phyloP scores from a whole-genome alignment of 2,797 vertebrate species.

The Echeneis naucrates region DNA sequence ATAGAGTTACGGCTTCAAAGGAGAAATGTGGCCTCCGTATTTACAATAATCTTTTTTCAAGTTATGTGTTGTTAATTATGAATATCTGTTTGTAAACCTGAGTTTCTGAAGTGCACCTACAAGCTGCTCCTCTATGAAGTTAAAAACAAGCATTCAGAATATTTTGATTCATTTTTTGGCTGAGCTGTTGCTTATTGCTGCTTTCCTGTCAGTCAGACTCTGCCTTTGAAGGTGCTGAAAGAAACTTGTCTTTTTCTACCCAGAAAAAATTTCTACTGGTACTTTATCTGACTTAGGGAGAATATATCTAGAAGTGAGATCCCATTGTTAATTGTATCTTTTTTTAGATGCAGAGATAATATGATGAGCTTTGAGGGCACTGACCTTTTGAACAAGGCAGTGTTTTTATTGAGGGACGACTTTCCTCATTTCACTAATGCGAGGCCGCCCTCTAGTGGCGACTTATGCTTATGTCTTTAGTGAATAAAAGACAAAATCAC shows the following conservation, averaged over 20 bases:
- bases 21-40: not conserved
- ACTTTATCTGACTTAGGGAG: not conserved
- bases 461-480: not conserved
- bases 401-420: not conserved
- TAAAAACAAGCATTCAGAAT: slow-evolving; percentile 19
- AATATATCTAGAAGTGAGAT: not conserved
- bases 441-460: slow-evolving; percentile 61
- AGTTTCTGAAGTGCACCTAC: not conserved
- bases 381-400: not conserved
- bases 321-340: not conserved
- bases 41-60: not conserved
- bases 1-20: not conserved
- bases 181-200: slow-evolving; percentile 21
- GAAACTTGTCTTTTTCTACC: slow-evolving; percentile 13
- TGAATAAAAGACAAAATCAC: not conserved
- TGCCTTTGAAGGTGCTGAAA: slow-evolving; percentile 7
- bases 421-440: not conserved
- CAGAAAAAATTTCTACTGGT: slow-evolving; percentile 15
- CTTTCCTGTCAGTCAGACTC: slow-evolving; percentile 11
- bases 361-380: not conserved
- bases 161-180: not conserved
- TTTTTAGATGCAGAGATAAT: not conserved
- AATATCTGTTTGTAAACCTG: not conserved
- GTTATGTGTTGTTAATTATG: not conserved
- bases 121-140: not conserved